These are phyloP conservation scores for Eupithecia dodoneata DNA, from an alignment of 2,888 invertebrate species.

Conservation along the genomic window DNA sequence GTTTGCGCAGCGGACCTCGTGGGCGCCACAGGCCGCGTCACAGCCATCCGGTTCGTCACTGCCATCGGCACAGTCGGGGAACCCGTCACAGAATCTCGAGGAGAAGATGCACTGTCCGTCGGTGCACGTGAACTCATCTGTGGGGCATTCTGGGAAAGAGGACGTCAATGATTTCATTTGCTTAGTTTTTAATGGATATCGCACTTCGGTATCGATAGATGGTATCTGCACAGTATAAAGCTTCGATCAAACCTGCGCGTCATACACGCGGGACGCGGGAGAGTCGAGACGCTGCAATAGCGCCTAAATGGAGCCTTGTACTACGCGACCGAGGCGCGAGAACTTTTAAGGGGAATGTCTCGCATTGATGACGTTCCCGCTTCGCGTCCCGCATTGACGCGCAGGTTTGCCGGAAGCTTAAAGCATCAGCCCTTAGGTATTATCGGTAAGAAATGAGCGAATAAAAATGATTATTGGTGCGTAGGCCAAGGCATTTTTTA, in stretches of 20 bases:
- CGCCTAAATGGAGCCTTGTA: too few relatives aligned
- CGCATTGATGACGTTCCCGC: too few relatives aligned
- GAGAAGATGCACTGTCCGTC: constrained; percentile 87
- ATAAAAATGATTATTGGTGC: background rate
- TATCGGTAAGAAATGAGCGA: background rate
- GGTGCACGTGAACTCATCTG: constrained; percentile 82
- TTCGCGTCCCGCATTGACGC: too few relatives aligned
- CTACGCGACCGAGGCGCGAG: too few relatives aligned
- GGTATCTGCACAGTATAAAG: background rate
- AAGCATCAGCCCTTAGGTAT: too few relatives aligned
- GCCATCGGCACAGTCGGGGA: constrained; percentile 86
- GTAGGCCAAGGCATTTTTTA: too few relatives aligned
- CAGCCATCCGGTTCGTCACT: constrained; percentile 88
- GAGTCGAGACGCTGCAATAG: too few relatives aligned
- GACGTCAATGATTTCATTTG: background rate
- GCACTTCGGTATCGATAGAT: background rate
- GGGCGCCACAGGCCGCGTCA: constrained; percentile 81
- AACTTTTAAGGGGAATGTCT: too few relatives aligned
- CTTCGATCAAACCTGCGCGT: too few relatives aligned
- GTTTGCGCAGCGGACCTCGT: constrained; percentile 74
- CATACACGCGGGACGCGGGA: too few relatives aligned
- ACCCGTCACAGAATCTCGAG: constrained; percentile 88
- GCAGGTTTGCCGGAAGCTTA: too few relatives aligned
- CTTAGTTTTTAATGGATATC: background rate
- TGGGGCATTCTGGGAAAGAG: constrained; percentile 72